A percentile compares a stretch with the other conserved stretches of the same genome.
Evolutionary conservation across 2,888 invertebrate species (phyloP).

Genomic region (Schizaphis graminum): DNA sequence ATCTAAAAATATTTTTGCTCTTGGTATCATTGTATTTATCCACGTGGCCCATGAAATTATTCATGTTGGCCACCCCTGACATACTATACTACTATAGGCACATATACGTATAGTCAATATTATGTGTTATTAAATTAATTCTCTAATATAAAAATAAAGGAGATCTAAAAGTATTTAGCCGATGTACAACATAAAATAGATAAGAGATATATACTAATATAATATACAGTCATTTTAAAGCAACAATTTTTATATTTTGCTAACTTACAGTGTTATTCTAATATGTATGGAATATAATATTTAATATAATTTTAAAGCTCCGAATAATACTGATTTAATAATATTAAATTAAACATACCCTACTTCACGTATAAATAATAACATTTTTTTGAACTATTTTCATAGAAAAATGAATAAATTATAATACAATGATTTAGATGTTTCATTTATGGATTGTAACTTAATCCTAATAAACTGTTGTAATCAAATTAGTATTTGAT

Average conservation of each 20-base stretch:
- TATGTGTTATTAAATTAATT: background rate
- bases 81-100: background rate
- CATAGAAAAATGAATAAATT: background rate
- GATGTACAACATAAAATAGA: no score
- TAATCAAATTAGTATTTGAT: background rate
- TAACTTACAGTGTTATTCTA: background rate
- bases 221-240: background rate
- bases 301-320: background rate
- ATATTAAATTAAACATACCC: background rate
- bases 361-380: no score
- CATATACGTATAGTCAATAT: background rate
- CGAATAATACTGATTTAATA: background rate
- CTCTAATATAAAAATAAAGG: background rate
- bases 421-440: background rate
- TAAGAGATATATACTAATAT: no score
- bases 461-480: background rate
- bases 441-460: constrained; percentile 3
- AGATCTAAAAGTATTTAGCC: no score
- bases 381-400: background rate
- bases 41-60: no score
- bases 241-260: background rate
- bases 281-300: background rate
- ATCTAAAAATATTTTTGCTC: no score
- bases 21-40: no score
- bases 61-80: no score